These are phyloP conservation scores for Bombus waltoni DNA, from an alignment of 1,140 invertebrate species.

Conservation along the genomic window DNA sequence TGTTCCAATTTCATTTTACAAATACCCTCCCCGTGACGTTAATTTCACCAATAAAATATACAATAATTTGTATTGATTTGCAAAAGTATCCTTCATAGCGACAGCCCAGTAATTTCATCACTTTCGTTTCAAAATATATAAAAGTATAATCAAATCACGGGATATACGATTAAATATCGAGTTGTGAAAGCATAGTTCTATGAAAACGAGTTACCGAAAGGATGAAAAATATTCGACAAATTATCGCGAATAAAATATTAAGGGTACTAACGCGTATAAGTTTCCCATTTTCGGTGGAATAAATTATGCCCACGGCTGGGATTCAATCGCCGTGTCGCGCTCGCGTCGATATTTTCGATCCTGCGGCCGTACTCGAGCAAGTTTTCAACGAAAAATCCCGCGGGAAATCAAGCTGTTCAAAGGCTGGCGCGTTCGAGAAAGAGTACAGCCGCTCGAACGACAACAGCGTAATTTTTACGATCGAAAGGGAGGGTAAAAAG, in stretches of 20 bases:
- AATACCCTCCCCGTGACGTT: neutral
- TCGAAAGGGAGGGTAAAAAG: too few species aligned
- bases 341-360: conserved; percentile 5
- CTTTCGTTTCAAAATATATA: neutral
- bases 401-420: conserved; percentile 23
- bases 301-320: neutral
- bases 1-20: neutral
- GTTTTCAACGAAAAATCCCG: conserved; percentile 9
- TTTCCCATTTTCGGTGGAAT: neutral
- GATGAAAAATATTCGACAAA: neutral
- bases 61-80: neutral
- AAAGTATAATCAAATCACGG: neutral
- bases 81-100: neutral
- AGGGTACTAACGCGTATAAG: neutral
- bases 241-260: neutral
- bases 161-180: neutral
- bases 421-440: neutral
- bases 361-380: neutral
- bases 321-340: neutral
- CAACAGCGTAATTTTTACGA: conserved; percentile 9
- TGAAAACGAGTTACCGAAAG: neutral
- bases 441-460: neutral
- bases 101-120: neutral
- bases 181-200: neutral
- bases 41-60: neutral